Conservation (phyloP, 1,140 invertebrate species). For the Brachionus koreanus region DNA sequence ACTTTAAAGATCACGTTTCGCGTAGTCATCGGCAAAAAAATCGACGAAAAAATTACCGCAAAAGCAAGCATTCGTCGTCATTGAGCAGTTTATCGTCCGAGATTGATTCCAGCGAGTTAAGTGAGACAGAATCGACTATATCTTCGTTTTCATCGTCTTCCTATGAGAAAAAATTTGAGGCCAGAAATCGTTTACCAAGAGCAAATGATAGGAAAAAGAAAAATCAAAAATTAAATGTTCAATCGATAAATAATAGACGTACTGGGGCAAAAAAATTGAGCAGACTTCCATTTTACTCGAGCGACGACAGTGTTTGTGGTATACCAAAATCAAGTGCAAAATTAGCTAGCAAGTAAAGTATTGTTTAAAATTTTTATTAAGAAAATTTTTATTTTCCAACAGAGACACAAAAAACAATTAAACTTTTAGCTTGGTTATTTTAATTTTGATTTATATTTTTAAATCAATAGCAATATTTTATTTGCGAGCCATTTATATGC, state of each 20-base stretch:
- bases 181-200: background rate
- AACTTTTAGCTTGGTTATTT: too few species aligned
- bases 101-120: background rate
- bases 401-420: too few species aligned
- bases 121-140: background rate
- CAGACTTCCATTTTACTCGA: conserved; percentile 25
- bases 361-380: background rate
- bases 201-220: background rate
- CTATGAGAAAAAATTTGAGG: background rate
- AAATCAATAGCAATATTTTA: background rate
- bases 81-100: background rate
- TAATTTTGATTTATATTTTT: background rate
- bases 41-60: background rate
- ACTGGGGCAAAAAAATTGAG: background rate
- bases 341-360: background rate
- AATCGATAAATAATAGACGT: background rate
- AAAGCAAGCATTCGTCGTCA: background rate
- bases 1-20: background rate
- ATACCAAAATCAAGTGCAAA: conserved; percentile 34
- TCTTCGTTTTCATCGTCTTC: background rate
- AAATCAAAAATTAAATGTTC: background rate
- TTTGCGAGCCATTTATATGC: too few species aligned
- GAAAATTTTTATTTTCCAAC: too few species aligned
- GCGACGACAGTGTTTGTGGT: conserved; percentile 43
- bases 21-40: background rate